Evolutionary conservation across 2,113 vertebrate genomes (phyloP), one percentile per base, ranked within the genome.

Genomic region (Lethenteron reissneri): DNA sequence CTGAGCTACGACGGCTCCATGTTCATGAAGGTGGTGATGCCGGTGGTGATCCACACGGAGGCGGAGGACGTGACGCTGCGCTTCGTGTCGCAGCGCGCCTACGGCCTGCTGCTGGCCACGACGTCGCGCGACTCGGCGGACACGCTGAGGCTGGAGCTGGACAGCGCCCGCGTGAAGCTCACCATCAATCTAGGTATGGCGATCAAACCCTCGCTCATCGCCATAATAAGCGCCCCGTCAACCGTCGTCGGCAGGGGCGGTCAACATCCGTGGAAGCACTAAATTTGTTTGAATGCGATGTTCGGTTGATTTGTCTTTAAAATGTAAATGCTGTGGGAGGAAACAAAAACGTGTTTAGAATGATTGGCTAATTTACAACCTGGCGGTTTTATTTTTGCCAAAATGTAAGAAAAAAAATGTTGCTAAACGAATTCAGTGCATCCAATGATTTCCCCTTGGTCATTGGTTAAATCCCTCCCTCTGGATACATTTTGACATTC

Each of bases 1-100:
- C 80, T 99, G 77, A 97, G 90, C 78, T 99, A 96, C 2, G 92
- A 97, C 19, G 94, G 94, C 77, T 94, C 90, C 68, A 97, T 95
- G 85, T 97, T 95, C 73, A 97, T 99, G 94, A 99, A 99, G 79
- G 89, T 99, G 76, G 89, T 95, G 75, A 85, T 99, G 72, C 91
- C 91, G 0, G 81, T 94, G 77, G 92, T 90, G 75, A 97, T 97
- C 91, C 92, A 94, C 75, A 96, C 94, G 0, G 92, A 96, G 73
- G 92, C 92, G 0, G 92, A 97, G 77, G 92, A 97, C 2, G 90
- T 96, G 75, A 91, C 89, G 3, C 78, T 96, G 74, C 79, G 94
- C 62, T 96, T 99, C 80, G 83, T 88, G 56, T 97, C 91, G 10
- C 92, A 95, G 75, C 77, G 92, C 69, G 92, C 91, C 7, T 97